Conservation (phyloP, 37 sponge, comb jelly and placozoan species). For the Amphimedon queenslandica region DNA sequence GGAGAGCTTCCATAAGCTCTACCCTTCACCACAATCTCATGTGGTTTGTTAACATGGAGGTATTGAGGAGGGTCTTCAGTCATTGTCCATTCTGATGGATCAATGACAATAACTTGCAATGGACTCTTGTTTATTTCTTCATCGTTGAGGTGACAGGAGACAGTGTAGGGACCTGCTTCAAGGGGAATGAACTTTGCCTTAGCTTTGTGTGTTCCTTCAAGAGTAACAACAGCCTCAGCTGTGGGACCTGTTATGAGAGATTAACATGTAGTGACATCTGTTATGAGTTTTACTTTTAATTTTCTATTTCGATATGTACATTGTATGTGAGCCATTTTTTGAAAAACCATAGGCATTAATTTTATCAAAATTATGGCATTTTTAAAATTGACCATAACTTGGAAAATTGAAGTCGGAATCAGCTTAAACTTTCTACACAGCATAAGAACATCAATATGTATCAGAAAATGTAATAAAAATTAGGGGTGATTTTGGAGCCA, state of each 20-base stretch:
- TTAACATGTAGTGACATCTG: too few relatives aligned
- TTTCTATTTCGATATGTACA: too few relatives aligned
- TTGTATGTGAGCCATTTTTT: too few relatives aligned
- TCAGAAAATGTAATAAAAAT: too few relatives aligned
- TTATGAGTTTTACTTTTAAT: too few relatives aligned
- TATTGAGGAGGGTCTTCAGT: neutral
- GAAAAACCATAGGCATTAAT: too few relatives aligned
- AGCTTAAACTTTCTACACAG: too few relatives aligned
- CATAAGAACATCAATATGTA: too few relatives aligned
- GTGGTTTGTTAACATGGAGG: neutral
- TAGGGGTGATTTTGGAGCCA: too few relatives aligned
- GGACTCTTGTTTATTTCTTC: neutral
- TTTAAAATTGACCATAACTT: too few relatives aligned
- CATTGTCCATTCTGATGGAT: neutral
- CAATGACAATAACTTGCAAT: neutral
- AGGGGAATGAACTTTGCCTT: slow-evolving; percentile 1
- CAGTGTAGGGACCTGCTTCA: slow-evolving; percentile 2
- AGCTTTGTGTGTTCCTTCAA: neutral
- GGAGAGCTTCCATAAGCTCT: neutral
- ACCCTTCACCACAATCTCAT: neutral
- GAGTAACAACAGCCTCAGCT: neutral
- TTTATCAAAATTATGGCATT: too few relatives aligned
- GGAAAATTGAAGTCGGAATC: too few relatives aligned
- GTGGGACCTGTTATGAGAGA: neutral
- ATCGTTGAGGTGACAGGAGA: neutral